phyloP scores from a whole-genome alignment of 92 coral and sea anemone genomes.

The Porites lobata region DNA sequence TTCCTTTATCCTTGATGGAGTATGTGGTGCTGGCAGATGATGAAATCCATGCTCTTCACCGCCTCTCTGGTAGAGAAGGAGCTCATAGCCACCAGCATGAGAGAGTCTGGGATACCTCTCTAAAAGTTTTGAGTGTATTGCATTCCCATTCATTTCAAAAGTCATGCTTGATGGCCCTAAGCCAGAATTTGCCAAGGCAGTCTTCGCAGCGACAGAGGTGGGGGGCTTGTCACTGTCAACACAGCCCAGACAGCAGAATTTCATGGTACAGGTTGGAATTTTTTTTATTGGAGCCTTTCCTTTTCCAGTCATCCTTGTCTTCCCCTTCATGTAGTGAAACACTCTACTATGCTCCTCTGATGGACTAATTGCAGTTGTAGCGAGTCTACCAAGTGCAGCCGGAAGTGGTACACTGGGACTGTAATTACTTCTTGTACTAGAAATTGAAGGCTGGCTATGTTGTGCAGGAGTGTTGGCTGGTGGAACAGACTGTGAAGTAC shows the following conservation, averaged over 20 bases:
- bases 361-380: conserved; percentile 33
- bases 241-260: conserved; percentile 70
- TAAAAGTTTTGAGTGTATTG: conserved; percentile 42
- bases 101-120: conserved; percentile 55
- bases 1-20: conserved; percentile 65
- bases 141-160: conserved; percentile 39
- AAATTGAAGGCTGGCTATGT: conserved; percentile 54
- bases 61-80: conserved; percentile 70
- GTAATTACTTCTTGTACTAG: conserved; percentile 46
- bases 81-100: conserved; percentile 74
- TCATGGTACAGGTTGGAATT: conserved; percentile 10
- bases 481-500: conserved; percentile 57
- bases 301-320: conserved; percentile 45
- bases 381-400: conserved; percentile 32
- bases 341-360: conserved; percentile 64
- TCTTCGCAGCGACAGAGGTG: conserved; percentile 67
- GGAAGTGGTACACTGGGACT: conserved; percentile 30
- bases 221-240: conserved; percentile 65
- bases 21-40: conserved; percentile 49
- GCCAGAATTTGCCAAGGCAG: conserved; percentile 65
- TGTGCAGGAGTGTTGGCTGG: conserved; percentile 43
- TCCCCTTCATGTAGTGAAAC: conserved; percentile 53
- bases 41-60: conserved; percentile 77
- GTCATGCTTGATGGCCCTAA: conserved; percentile 47
- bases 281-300: conserved; percentile 19